phyloP scores from a whole-genome alignment of 53 echinoderm and acorn worm species.

The Mesocentrotus franciscanus region DNA sequence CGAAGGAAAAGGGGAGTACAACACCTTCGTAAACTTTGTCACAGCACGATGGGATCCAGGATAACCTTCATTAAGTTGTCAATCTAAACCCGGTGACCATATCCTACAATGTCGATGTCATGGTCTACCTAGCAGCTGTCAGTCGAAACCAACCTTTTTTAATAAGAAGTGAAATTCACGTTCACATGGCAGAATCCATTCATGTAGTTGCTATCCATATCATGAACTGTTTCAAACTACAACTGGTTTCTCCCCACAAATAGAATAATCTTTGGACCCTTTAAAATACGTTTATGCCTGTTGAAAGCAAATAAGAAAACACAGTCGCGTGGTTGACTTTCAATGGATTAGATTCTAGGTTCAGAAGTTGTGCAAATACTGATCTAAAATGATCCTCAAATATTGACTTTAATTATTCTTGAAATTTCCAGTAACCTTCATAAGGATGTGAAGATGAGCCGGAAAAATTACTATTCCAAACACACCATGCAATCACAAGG shows the following conservation, averaged over 20 bases:
- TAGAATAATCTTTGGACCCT: background rate
- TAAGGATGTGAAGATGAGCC: background rate
- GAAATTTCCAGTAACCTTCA: background rate
- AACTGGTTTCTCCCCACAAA: background rate
- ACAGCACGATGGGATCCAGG: background rate
- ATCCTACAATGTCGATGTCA: background rate
- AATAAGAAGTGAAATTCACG: background rate
- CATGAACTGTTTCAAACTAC: background rate
- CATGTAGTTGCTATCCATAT: background rate
- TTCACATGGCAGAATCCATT: background rate
- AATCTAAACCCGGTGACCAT: no score
- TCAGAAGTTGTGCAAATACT: background rate
- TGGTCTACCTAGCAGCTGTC: background rate
- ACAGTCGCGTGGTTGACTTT: background rate
- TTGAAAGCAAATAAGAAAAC: background rate
- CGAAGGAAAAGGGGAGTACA: background rate
- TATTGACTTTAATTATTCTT: background rate
- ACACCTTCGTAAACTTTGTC: background rate
- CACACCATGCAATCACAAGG: background rate
- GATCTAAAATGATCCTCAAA: background rate
- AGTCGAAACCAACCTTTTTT: background rate
- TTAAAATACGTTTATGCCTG: background rate
- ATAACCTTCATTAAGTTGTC: background rate
- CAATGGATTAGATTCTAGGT: background rate
- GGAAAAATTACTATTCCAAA: background rate